Base-by-base conservation (phyloP, 2,888 invertebrate species). In the Drosophila meridionalis region DNA sequence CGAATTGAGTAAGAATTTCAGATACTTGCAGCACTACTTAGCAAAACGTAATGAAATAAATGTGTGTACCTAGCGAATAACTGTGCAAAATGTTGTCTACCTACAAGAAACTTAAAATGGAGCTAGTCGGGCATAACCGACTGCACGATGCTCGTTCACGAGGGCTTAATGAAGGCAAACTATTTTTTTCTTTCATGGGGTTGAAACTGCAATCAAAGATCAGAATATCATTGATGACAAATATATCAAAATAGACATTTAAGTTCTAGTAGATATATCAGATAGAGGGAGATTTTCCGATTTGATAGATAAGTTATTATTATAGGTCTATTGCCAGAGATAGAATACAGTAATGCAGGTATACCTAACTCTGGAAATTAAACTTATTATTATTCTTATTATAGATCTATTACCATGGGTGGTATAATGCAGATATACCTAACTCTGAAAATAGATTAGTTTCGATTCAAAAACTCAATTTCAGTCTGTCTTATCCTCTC, bases 21-120 rank as follows among this genome's bases (percentile, higher is more conserved):
- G 14, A 26, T 40, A 52, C 85, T 78, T 85, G 86, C 81, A 73
- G 77, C 79, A 72, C 84, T 56, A 56, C 48, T 48, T 70, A 73
- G 61, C 57, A 6, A 9, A 76, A 69, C 65, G 50, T 43, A 66
- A 76, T 60, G 72, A 42, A 56, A 55, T 20, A 75, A 80, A 67
- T 86, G 60, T 80, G 68, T 71, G 83, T 86, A 79, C 77, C 80
- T 82, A 83, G 52, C 50, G 50, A 32, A 26, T 38, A 61, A 43
- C 26, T 67, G 66, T 68, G 67, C 65, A 47, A 65, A 65, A 48
- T 67, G 55, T 67, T 63, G 66, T 67, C 26, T 36, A 42, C 53
- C 28, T 65, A 30, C 20, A 26, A 62, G 14, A 40, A 38, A 26
- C 32, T 40, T 5, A 9, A 47, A 12, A 34, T n/a, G 20, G 6